Conservation (phyloP, 2,888 invertebrate genomes). For the Andrena chrysosceles region DNA sequence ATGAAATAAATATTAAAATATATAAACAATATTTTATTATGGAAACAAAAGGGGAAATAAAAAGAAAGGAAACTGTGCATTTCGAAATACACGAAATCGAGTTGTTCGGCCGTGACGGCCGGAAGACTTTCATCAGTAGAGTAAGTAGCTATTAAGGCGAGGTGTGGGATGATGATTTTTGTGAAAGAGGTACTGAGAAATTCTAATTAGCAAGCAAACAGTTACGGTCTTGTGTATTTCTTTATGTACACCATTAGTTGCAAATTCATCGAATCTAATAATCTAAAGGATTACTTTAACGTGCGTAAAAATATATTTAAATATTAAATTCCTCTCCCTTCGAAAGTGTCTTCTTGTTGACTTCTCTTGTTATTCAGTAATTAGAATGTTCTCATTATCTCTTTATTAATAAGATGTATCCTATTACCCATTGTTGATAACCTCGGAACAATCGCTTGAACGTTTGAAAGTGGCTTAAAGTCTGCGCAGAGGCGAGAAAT, state of each 20-base stretch:
- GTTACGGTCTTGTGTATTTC: background rate
- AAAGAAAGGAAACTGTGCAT: slow-evolving; percentile 53
- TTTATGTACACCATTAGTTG: background rate
- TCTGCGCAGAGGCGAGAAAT: slow-evolving; percentile 25
- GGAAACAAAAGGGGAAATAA: slow-evolving; percentile 57
- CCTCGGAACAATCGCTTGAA: slow-evolving; percentile 58
- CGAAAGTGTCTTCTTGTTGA: slow-evolving; percentile 14
- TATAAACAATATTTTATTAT: slow-evolving; percentile 78
- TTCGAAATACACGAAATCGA: slow-evolving; percentile 63
- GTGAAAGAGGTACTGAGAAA: slow-evolving; percentile 48
- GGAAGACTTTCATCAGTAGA: slow-evolving; percentile 50
- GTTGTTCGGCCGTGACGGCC: slow-evolving; percentile 23
- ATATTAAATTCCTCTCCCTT: background rate
- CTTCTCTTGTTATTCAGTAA: slow-evolving; percentile 21
- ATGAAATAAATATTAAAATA: too few relatives aligned
- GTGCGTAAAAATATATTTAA: slow-evolving; percentile 5
- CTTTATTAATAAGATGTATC: slow-evolving; percentile 46
- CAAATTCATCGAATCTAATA: slow-evolving; percentile 1
- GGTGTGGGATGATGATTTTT: slow-evolving; percentile 40
- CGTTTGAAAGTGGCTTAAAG: slow-evolving; percentile 68
- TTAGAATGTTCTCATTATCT: slow-evolving; percentile 54
- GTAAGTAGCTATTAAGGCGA: slow-evolving; percentile 62
- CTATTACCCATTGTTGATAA: slow-evolving; percentile 48
- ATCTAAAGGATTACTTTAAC: background rate
- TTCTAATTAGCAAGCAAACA: slow-evolving; percentile 28